Conservation (phyloP, 2,797 vertebrate species). For the Oreonectes daqikongensis region DNA sequence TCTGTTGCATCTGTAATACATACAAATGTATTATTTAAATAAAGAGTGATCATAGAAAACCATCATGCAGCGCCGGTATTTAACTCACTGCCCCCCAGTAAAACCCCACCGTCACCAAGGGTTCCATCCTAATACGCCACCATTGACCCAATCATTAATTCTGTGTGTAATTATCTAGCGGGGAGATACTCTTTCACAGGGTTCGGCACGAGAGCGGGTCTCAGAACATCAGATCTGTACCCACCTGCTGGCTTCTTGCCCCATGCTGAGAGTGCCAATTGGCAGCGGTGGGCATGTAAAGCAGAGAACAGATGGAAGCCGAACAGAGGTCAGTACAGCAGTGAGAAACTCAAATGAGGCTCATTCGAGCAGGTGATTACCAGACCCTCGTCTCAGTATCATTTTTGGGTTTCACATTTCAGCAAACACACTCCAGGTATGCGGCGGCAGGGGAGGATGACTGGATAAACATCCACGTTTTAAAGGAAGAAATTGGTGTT, state of each 20-base stretch:
- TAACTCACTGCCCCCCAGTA: not conserved
- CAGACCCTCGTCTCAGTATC: slow-evolving; percentile 29
- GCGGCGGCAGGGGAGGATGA: not conserved
- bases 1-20: not conserved
- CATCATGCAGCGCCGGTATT: not conserved
- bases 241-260: slow-evolving; percentile 40
- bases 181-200: slow-evolving; percentile 36
- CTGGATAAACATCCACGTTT: not conserved
- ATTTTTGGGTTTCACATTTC: slow-evolving; percentile 27
- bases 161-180: slow-evolving; percentile 45
- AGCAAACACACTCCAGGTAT: slow-evolving; percentile 40
- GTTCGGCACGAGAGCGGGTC: slow-evolving; percentile 8
- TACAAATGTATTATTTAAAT: not conserved
- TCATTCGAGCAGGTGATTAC: slow-evolving; percentile 33
- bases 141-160: slow-evolving; percentile 52
- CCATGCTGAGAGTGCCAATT: slow-evolving; percentile 45
- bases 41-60: not conserved
- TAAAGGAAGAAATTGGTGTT: not conserved
- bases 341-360: slow-evolving; percentile 23
- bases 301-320: slow-evolving; percentile 55
- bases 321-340: slow-evolving; percentile 43
- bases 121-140: slow-evolving; percentile 34
- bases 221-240: slow-evolving; percentile 21
- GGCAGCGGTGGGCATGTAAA: slow-evolving; percentile 46
- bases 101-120: not conserved